These are phyloP conservation scores for Pogonus chalceus DNA, from an alignment of 1,140 invertebrate species.

Conservation along the genomic window DNA sequence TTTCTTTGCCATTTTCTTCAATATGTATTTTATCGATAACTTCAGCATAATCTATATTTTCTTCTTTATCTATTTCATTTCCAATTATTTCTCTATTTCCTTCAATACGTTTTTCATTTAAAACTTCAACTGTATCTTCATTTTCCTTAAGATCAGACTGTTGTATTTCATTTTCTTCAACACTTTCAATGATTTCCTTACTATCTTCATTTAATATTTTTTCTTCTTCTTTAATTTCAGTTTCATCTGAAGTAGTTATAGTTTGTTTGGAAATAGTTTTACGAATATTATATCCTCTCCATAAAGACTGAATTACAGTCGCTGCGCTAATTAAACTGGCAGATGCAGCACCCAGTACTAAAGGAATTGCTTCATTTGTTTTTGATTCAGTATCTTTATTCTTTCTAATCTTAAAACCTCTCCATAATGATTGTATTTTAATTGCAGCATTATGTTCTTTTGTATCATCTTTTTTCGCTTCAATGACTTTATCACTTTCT, in stretches of 20 bases:
- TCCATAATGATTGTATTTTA: not conserved
- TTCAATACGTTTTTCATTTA: not conserved
- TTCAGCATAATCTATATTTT: not conserved
- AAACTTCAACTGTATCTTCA: no score
- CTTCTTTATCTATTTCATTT: not conserved
- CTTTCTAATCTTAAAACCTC: not conserved
- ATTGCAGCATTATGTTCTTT: not conserved
- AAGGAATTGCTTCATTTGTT: not conserved
- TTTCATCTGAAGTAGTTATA: not conserved
- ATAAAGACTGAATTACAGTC: not conserved
- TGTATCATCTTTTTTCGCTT: not conserved
- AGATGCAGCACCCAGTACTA: not conserved
- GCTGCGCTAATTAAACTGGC: not conserved
- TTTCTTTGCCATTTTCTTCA: not conserved
- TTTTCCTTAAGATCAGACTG: no score
- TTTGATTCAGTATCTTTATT: not conserved
- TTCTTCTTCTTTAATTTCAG: not conserved
- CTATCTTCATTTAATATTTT: not conserved
- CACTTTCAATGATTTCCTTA: not conserved
- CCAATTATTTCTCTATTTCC: not conserved
- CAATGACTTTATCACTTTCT: not conserved
- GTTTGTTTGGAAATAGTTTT: not conserved
- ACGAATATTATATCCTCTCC: not conserved
- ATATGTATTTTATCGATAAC: not conserved
- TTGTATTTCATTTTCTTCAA: no score